Evolutionary conservation across 1,140 invertebrate species (phyloP), one percentile per base, ranked within the genome.

Genomic region (Leptinotarsa lineolata): DNA sequence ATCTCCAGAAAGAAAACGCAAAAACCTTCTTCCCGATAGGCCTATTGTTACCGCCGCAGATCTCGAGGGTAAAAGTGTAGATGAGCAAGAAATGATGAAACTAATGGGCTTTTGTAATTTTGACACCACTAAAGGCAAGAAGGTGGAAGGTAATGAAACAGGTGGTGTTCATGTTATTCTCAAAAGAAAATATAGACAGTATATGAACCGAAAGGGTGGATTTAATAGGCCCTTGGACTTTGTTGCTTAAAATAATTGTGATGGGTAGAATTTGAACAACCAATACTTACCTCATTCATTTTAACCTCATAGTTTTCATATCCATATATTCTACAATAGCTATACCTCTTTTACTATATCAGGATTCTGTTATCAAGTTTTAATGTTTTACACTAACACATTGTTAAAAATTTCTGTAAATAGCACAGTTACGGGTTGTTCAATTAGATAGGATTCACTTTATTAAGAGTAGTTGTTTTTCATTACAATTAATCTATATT

Each of bases 191-290:
- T 99, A 99, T 85, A 91, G 97, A 80, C 98, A 99, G 86, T 99
- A 99, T 82, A 99, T 99, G 98, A 99, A 99, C 86, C 90, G 98
- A 72, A 97, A 98, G 87, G 98, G 98, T 77, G 98, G 98, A 72
- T 99, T 99, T 86, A 99, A 99, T 85, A 89, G 98, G 82, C 97
- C 98, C 48, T 87, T 99, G 66, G 98, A 99, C 86, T 96, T 96
- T 88, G 95, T 97, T 63, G 93, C 94, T 75, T 95, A 90, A 78
- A 3, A 48, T 64, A 30, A 15, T 67, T 20, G 45, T 61, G 71
- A 58, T 12, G 39, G 45, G 20, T 67, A 44, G 69, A 75, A 75
- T 73, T 73, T 75, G 77, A 78, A 78, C 77, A 76, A 78, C 77
- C 77, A 73, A 61, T 68, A 74, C 70, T 78, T 75, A 78, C 72